Evolutionary conservation across 2,888 invertebrate species (phyloP).

Genomic region (Andrena trimmerana): DNA sequence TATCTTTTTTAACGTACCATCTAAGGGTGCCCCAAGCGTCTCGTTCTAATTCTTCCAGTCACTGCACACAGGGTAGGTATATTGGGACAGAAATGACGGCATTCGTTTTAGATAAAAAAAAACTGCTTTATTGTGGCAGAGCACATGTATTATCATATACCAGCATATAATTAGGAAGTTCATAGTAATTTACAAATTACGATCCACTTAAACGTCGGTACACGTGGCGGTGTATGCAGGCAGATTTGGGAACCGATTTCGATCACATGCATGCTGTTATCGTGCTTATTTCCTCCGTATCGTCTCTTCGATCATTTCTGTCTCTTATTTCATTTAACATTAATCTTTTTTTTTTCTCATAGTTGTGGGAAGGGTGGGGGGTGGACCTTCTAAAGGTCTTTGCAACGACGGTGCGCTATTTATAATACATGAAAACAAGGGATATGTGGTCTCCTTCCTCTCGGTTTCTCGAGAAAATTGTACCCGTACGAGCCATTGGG

Average conservation of each 20-base stretch:
- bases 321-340: conserved; percentile 53
- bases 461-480: conserved; percentile 59
- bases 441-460: conserved; percentile 75
- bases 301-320: conserved; percentile 46
- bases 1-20: too few relatives aligned
- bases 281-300: conserved; percentile 40
- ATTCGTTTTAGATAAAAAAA: conserved; percentile 79
- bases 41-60: neutral
- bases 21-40: neutral
- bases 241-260: conserved; percentile 73
- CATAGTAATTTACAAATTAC: conserved; percentile 83
- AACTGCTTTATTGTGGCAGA: conserved; percentile 85
- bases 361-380: conserved; percentile 24
- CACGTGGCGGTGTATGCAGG: conserved; percentile 77
- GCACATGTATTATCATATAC: conserved; percentile 84
- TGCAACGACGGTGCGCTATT: conserved; percentile 63
- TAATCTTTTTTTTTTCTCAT: conserved; percentile 51
- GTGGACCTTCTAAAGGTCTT: conserved; percentile 62
- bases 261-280: conserved; percentile 65
- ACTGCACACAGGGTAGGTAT: conserved; percentile 1
- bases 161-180: conserved; percentile 84
- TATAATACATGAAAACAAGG: conserved; percentile 74
- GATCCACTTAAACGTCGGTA: conserved; percentile 81
- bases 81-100: conserved; percentile 43
- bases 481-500: conserved; percentile 61